These are phyloP conservation scores for Diarsia brunnea DNA, from an alignment of 2,888 invertebrate genomes.

Conservation along the genomic window DNA sequence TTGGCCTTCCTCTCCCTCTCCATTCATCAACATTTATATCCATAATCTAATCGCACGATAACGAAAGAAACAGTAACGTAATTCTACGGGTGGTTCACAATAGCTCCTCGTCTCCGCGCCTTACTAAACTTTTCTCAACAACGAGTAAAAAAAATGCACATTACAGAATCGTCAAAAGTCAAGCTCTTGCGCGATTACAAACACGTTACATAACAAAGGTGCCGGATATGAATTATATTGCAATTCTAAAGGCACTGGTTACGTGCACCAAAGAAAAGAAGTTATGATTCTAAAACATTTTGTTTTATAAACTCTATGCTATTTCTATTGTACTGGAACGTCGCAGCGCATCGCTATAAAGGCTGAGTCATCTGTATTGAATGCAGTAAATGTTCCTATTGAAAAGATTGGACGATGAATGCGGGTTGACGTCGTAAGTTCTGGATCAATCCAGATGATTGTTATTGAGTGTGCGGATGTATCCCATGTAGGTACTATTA, in stretches of 20 bases:
- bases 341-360: constrained; percentile 22
- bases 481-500: neutral
- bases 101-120: neutral
- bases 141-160: neutral
- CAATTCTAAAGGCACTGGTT: constrained; percentile 2
- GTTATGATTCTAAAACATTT: neutral
- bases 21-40: too few species aligned
- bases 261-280: constrained; percentile 5
- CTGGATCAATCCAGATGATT: constrained; percentile 27
- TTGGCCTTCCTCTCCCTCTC: too few species aligned
- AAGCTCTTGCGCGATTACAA: neutral
- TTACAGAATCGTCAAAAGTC: neutral
- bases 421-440: constrained; percentile 34
- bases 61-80: neutral
- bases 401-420: constrained; percentile 40
- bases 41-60: too few species aligned
- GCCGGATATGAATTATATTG: constrained; percentile 10
- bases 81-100: neutral
- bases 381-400: constrained; percentile 37
- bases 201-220: neutral
- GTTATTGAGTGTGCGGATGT: constrained; percentile 30
- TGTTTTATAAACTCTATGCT: constrained; percentile 18
- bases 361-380: constrained; percentile 47
- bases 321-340: constrained; percentile 13
- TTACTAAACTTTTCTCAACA: neutral